Evolutionary conservation across 2,113 vertebrate species (phyloP).

Genomic region (Planiliza haematocheilus): DNA sequence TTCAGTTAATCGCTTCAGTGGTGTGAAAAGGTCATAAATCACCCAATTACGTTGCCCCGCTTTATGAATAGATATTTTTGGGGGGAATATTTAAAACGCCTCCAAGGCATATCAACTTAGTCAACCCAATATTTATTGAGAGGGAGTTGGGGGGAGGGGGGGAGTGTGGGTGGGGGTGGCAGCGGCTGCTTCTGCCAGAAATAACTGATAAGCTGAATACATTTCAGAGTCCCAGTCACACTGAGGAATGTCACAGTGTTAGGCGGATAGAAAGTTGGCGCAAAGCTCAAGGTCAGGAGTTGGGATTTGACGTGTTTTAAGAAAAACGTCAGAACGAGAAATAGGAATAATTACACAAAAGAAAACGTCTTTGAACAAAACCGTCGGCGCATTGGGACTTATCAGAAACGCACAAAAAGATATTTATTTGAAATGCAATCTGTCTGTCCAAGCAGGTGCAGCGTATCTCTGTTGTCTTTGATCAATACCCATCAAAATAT

Average conservation of each 20-base stretch:
- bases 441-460: conserved; percentile 31
- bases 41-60: conserved; percentile 76
- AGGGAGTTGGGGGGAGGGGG: conserved; percentile 39
- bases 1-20: conserved; percentile 82
- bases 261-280: conserved; percentile 46
- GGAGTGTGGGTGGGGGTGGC: too few relatives aligned
- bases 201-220: conserved; percentile 76
- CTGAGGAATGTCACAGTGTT: conserved; percentile 58
- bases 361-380: conserved; percentile 14
- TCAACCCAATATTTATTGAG: conserved; percentile 77
- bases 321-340: conserved; percentile 16
- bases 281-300: conserved; percentile 69
- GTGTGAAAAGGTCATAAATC: conserved; percentile 85
- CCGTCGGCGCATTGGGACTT: conserved; percentile 7
- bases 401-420: conserved; percentile 9
- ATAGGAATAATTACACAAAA: conserved; percentile 15
- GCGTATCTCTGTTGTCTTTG: conserved; percentile 21
- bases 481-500: conserved; percentile 50
- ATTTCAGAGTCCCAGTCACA: conserved; percentile 66
- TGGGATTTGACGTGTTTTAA: conserved; percentile 41
- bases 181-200: conserved; percentile 65
- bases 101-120: conserved; percentile 76
- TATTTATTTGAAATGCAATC: conserved; percentile 26
- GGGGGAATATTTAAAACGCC: conserved; percentile 77
- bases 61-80: conserved; percentile 80